Conservation (phyloP, 1,140 invertebrate species). For the Schlechtendalia chinensis region DNA sequence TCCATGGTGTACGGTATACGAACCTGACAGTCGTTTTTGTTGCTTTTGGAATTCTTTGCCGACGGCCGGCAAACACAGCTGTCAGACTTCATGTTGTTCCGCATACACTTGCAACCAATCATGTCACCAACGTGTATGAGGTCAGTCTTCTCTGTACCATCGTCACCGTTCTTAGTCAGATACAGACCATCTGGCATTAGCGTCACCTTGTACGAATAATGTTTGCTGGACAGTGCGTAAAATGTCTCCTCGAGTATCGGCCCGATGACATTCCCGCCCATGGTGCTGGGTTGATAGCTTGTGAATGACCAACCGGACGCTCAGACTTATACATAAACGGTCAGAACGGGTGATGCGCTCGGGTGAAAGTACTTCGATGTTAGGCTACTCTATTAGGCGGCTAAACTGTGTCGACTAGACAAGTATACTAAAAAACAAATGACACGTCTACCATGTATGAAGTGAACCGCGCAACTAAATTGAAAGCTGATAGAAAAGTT, state of each 20-base stretch:
- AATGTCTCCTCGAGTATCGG: slow-evolving; percentile 32
- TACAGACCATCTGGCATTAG: not conserved
- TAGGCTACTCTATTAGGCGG: no score
- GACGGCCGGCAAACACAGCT: not conserved
- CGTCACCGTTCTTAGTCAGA: not conserved
- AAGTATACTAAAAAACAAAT: no score
- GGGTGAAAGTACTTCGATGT: no score
- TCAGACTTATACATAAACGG: not conserved
- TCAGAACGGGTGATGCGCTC: not conserved
- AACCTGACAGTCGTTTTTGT: not conserved
- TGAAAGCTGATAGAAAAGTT: no score
- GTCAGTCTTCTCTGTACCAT: not conserved
- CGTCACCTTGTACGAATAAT: slow-evolving; percentile 24
- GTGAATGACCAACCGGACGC: not conserved
- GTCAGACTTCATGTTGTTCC: not conserved
- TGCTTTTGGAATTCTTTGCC: not conserved
- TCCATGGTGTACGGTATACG: slow-evolving; percentile 1
- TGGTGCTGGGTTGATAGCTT: not conserved
- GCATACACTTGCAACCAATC: slow-evolving; percentile 40
- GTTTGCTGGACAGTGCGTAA: slow-evolving; percentile 18
- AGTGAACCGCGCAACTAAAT: no score
- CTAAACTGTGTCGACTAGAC: no score
- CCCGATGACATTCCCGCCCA: not conserved
- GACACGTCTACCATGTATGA: no score
- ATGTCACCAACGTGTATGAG: slow-evolving; percentile 6